Conservation (phyloP, 1,140 invertebrate species). For the Saxidomus purpurata region DNA sequence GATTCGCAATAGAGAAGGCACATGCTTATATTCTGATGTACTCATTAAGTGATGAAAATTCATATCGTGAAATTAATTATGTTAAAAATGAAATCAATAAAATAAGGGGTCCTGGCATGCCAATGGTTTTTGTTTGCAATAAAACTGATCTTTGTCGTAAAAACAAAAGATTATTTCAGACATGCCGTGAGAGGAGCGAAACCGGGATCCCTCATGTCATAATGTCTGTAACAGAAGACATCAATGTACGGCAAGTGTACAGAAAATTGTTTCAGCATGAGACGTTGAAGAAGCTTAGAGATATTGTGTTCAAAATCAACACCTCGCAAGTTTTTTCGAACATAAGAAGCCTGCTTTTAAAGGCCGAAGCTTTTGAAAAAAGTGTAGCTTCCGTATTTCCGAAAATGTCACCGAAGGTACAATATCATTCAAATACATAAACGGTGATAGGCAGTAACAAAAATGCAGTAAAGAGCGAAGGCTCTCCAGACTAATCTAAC, state of each 20-base stretch:
- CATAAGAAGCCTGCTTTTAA: neutral
- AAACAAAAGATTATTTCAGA: neutral
- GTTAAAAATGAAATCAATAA: neutral
- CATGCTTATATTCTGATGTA: neutral
- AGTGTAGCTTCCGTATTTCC: neutral
- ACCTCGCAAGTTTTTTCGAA: neutral
- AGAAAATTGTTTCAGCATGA: neutral
- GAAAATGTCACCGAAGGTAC: no score
- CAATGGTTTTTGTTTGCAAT: neutral
- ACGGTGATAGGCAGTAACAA: no score
- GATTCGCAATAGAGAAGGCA: neutral
- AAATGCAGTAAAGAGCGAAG: no score
- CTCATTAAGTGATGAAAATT: neutral
- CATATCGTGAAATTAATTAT: neutral
- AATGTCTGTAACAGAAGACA: neutral
- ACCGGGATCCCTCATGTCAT: neutral
- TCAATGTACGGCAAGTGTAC: neutral
- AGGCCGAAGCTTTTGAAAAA: neutral
- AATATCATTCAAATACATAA: no score
- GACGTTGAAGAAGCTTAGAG: neutral
- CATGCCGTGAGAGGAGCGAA: neutral
- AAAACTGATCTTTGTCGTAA: neutral
- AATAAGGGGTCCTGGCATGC: neutral
- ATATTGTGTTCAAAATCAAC: neutral
- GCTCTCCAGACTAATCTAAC: no score